Percentiles rank a stretch among this genome's conserved stretches.
These are phyloP conservation scores for Epiblema foenella DNA, from an alignment of 2,888 invertebrate species.

Conservation along the genomic window DNA sequence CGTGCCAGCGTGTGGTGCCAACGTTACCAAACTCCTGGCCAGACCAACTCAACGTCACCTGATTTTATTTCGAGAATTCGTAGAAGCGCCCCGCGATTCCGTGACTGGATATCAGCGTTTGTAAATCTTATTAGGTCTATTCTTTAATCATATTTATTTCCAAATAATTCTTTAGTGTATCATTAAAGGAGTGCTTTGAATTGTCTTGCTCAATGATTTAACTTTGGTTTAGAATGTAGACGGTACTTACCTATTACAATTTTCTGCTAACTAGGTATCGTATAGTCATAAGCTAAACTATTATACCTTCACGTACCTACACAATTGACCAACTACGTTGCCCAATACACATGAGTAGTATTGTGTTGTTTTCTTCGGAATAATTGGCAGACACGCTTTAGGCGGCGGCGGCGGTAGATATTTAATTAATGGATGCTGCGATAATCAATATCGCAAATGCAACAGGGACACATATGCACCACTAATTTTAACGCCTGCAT, in stretches of 20 bases:
- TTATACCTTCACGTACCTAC: no score
- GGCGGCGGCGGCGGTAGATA: no score
- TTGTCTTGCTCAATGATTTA: neutral
- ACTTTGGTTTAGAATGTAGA: neutral
- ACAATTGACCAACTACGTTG: no score
- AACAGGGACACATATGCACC: slow-evolving; percentile 9
- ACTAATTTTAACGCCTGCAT: slow-evolving; percentile 51
- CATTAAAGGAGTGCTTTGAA: neutral
- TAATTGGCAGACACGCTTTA: no score
- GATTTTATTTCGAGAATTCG: slow-evolving; percentile 37
- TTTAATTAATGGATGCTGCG: neutral
- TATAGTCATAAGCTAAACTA: no score
- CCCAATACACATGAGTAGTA: no score
- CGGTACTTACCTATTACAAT: no score
- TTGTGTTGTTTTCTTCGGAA: neutral
- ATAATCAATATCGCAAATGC: slow-evolving; percentile 15
- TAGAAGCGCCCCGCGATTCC: slow-evolving; percentile 5
- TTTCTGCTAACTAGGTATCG: no score
- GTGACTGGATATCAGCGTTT: slow-evolving; percentile 4
- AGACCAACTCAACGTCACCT: slow-evolving; percentile 23
- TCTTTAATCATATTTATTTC: neutral
- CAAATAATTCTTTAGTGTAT: neutral
- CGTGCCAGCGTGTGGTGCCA: slow-evolving; percentile 36
- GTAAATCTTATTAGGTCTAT: neutral
- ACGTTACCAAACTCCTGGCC: slow-evolving; percentile 28